Evolutionary conservation across 2,113 vertebrate species (phyloP).

Genomic region (Lophotis ruficrista): DNA sequence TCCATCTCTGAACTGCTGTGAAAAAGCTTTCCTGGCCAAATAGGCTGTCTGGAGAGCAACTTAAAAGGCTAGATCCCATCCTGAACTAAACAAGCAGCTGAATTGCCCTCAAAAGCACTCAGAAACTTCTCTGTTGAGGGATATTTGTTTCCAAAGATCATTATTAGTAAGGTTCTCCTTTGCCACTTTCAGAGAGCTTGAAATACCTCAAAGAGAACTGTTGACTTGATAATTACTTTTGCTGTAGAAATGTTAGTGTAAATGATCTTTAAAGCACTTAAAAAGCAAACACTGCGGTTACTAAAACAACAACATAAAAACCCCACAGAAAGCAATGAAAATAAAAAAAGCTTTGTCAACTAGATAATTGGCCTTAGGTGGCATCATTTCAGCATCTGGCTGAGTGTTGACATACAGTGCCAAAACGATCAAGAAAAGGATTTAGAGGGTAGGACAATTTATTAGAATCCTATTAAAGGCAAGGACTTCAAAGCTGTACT

Average conservation of each 20-base stretch:
- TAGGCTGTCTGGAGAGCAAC: not conserved
- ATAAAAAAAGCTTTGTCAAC: not conserved
- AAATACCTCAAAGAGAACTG: not conserved
- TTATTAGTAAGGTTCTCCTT: not conserved
- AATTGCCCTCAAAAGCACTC: not conserved
- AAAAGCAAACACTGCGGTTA: slow-evolving; percentile 1
- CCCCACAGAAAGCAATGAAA: not conserved
- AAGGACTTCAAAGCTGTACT: not conserved
- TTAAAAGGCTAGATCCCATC: not conserved
- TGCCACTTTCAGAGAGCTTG: not conserved
- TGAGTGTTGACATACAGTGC: not conserved
- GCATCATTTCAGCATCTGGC: slow-evolving; percentile 38
- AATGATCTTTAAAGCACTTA: slow-evolving; percentile 25
- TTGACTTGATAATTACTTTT: slow-evolving; percentile 14
- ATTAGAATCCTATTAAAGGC: slow-evolving; percentile 3
- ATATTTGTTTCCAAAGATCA: not conserved
- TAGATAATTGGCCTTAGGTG: slow-evolving; percentile 30
- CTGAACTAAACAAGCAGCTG: not conserved
- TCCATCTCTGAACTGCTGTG: not conserved
- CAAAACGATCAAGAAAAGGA: not conserved
- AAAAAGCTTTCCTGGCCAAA: not conserved
- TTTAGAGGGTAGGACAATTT: slow-evolving; percentile 3
- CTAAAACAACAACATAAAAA: not conserved
- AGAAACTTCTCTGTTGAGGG: not conserved
- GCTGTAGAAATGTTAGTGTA: not conserved